phyloP scores from a whole-genome alignment of 2,797 vertebrate species.

The Tolypeutes matacus region DNA sequence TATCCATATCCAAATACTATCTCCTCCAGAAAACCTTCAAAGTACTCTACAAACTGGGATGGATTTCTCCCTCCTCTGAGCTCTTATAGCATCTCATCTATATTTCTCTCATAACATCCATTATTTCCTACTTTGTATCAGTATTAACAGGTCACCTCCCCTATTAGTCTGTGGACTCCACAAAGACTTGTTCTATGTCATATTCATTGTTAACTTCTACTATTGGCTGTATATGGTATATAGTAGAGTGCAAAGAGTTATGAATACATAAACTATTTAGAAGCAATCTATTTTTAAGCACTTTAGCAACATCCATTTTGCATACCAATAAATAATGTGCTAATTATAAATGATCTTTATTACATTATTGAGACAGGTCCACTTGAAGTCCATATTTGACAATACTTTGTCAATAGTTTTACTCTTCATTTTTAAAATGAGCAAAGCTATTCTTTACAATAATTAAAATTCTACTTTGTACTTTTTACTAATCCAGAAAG shows the following conservation, averaged over 20 bases:
- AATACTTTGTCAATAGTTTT: neutral
- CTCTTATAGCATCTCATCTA: neutral
- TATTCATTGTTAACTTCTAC: neutral
- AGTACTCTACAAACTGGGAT: neutral
- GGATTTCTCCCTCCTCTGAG: neutral
- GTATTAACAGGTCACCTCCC: neutral
- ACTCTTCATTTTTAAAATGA: constrained; percentile 33
- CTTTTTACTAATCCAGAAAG: constrained; percentile 19
- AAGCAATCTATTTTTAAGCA: neutral
- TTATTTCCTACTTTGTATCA: constrained; percentile 19
- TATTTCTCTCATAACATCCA: neutral
- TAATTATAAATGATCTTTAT: constrained; percentile 32
- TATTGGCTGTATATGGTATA: neutral
- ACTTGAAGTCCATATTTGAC: neutral
- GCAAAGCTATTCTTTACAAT: constrained; percentile 37
- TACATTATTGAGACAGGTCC: constrained; percentile 37
- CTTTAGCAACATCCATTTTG: neutral
- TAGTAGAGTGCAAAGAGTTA: neutral
- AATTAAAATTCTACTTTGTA: constrained; percentile 44
- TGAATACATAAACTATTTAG: neutral
- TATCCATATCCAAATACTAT: neutral
- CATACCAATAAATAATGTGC: neutral
- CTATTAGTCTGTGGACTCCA: neutral
- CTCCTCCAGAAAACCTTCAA: neutral
- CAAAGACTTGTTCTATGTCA: neutral